Conservation (phyloP, 2,888 invertebrate genomes). For the Sphaerophoria rueppellii region DNA sequence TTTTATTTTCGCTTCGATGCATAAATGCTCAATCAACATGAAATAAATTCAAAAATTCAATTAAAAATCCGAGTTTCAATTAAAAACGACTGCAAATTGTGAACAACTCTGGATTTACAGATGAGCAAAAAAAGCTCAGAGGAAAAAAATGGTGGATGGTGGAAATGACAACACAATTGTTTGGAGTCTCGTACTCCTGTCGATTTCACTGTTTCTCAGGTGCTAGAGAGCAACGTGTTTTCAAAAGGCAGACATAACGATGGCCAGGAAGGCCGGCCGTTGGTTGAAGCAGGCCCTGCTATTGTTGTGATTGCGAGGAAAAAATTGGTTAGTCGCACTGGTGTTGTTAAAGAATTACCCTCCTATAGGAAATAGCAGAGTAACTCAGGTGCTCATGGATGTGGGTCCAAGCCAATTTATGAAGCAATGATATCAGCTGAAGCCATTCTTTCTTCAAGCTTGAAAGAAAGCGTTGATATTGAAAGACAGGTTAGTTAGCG, state of each 20-base stretch:
- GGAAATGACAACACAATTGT: slow-evolving; percentile 10
- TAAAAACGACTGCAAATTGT: slow-evolving; percentile 73
- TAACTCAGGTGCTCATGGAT: slow-evolving; percentile 5
- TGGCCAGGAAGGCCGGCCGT: background rate
- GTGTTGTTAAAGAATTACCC: too few species aligned
- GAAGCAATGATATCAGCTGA: background rate
- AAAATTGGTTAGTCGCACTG: slow-evolving; percentile 20
- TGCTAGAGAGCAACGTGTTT: slow-evolving; percentile 46
- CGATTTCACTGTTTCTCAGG: slow-evolving; percentile 34
- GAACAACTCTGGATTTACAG: slow-evolving; percentile 38
- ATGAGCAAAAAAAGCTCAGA: slow-evolving; percentile 12
- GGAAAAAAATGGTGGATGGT: background rate
- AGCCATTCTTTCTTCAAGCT: slow-evolving; percentile 3
- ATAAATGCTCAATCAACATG: slow-evolving; percentile 74
- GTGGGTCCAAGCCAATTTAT: slow-evolving; percentile 8
- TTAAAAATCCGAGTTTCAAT: slow-evolving; percentile 73
- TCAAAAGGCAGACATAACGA: slow-evolving; percentile 42
- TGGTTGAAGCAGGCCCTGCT: slow-evolving; percentile 8
- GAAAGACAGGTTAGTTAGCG: too few species aligned
- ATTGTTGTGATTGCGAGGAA: background rate
- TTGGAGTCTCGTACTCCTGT: background rate
- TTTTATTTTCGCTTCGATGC: slow-evolving; percentile 52
- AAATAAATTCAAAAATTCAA: slow-evolving; percentile 74
- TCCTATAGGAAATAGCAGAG: background rate
- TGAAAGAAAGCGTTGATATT: too few species aligned